These are phyloP conservation scores for Actenoides lindsayi DNA, from an alignment of 2,113 vertebrate genomes.

Conservation along the genomic window DNA sequence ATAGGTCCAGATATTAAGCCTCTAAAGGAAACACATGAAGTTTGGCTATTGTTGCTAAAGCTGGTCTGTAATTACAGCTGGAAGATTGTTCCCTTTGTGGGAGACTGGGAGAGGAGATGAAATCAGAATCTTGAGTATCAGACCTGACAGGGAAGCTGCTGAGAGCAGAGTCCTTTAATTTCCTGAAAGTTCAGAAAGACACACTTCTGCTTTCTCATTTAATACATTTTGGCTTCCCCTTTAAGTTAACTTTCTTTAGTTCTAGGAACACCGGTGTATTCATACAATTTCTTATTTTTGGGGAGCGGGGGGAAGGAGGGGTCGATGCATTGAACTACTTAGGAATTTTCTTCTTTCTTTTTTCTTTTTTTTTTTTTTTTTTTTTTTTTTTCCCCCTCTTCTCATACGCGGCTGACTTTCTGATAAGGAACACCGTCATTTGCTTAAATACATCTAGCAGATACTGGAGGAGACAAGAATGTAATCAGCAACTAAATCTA, in stretches of 20 bases:
- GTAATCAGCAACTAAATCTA: not conserved
- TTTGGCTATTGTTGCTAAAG: not conserved
- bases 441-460: not conserved
- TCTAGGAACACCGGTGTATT: not conserved
- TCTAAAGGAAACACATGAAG: not conserved
- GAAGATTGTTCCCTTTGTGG: not conserved
- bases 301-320: rapidly evolving
- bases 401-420: not conserved
- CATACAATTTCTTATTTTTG: not conserved
- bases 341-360: not conserved
- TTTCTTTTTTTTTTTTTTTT: not conserved
- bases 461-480: not conserved
- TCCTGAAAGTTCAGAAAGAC: slow-evolving; percentile 2
- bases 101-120: not conserved
- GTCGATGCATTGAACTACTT: not conserved
- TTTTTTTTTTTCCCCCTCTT: not conserved
- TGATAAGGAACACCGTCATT: not conserved
- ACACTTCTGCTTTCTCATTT: not conserved
- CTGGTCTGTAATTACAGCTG: not conserved
- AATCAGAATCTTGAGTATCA: not conserved
- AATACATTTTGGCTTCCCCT: not conserved
- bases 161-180: not conserved
- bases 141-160: not conserved
- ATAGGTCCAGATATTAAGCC: not conserved
- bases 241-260: not conserved